These are phyloP conservation scores for Nycticebus coucang DNA, from an alignment of 2,113 vertebrate species.

Conservation along the genomic window DNA sequence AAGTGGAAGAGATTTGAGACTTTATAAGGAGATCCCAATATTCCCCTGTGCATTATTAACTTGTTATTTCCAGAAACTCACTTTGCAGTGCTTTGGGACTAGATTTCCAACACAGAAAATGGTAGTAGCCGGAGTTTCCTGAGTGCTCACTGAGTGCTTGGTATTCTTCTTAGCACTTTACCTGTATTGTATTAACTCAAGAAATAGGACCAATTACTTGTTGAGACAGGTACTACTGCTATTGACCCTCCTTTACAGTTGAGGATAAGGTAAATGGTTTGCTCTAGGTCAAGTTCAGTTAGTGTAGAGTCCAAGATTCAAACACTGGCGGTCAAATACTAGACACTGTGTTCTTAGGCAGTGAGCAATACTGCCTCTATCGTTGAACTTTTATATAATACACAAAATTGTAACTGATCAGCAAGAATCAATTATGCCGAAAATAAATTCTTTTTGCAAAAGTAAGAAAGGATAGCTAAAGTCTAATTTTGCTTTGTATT, in stretches of 20 bases:
- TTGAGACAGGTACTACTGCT: not conserved
- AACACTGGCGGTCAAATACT: not conserved
- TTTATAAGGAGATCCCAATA: not conserved
- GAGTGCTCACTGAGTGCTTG: not conserved
- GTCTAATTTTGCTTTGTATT: not conserved
- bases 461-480: not conserved
- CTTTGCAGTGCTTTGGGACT: not conserved
- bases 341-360: not conserved
- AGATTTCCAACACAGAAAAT: not conserved
- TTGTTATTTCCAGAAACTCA: constrained; percentile 9
- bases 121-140: not conserved
- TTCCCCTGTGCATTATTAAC: not conserved
- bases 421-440: not conserved
- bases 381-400: not conserved
- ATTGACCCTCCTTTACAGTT: not conserved
- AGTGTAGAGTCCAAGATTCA: not conserved
- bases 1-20: not conserved
- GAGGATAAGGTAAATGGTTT: not conserved
- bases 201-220: not conserved
- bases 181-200: not conserved
- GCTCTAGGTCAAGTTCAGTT: not conserved
- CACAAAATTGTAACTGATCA: not conserved
- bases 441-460: not conserved
- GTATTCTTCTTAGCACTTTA: not conserved
- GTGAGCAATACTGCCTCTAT: not conserved